Base-by-base conservation (phyloP, 2,888 invertebrate genomes). In the Nematopogon swammerdamellus region DNA sequence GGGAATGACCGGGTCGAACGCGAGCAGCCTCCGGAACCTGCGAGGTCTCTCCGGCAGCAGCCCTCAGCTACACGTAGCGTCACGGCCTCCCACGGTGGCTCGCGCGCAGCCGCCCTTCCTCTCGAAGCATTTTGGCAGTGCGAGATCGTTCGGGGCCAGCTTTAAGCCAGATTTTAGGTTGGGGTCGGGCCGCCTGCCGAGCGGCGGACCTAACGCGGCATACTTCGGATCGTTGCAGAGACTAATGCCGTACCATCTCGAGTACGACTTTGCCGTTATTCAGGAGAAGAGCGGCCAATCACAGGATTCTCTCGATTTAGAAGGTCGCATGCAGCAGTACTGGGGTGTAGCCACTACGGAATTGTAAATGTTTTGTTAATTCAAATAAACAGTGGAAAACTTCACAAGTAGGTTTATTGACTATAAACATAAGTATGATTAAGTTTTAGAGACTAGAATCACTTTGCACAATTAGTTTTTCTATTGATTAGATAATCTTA, bases 321-420 rank as follows among this genome's bases (percentile, higher is more conserved):
- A 92, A 62, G 85, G 85, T 49, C 83, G 93, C 49, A 92, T 93
- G 89, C 89, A 92, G 58, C 92, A 92, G 60, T 93, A 93, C 70
- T 93, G 93, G 93, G 92, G 92, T 48, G 91, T 93, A 45, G 91
- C 92, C 14, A 92, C 92, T 1, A 93, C 92, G 0, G 92, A 92
- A 68, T 70, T 93, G 56, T 92, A 81, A 82, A 61, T 18, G 8
- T n/a, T n/a, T n/a, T n/a, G n/a, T n/a, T n/a, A n/a, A n/a, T n/a
- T n/a, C n/a, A n/a, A n/a, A n/a, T n/a, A n/a, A n/a, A n/a, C n/a
- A n/a, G n/a, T n/a, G n/a, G n/a, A 8, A 14, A 14, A 36, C n/a
- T 36, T 36, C 36, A 8, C 36, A 36, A 36, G 4, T 14, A 36
- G 3, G 11, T 36, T 36, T 36, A 36, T 36, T 36, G 14, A 6